Conservation (phyloP, 1,140 invertebrate species). For the Globodera rostochiensis region DNA sequence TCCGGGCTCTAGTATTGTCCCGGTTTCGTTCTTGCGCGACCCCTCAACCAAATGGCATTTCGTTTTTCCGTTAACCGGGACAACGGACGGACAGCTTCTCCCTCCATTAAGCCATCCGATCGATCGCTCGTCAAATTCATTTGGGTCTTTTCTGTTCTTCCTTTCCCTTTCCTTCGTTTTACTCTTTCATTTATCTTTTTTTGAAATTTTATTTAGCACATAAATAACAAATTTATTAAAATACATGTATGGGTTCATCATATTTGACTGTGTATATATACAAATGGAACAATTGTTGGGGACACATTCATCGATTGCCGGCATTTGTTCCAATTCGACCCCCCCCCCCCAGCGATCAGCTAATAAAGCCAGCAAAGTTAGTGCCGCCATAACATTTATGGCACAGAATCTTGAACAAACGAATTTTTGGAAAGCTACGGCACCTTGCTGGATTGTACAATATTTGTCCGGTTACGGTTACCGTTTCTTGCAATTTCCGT, state of each 20-base stretch:
- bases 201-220: not conserved
- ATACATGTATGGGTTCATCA: too few species aligned
- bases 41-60: not conserved
- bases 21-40: not conserved
- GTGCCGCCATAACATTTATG: too few species aligned
- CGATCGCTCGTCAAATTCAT: not conserved
- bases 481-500: not conserved
- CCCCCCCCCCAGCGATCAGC: too few species aligned
- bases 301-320: too few species aligned
- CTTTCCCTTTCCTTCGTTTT: not conserved
- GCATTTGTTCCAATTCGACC: too few species aligned
- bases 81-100: not conserved
- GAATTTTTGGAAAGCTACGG: not conserved
- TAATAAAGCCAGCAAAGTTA: too few species aligned
- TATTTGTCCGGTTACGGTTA: not conserved
- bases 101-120: not conserved
- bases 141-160: not conserved
- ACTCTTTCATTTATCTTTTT: not conserved
- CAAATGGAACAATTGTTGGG: too few species aligned
- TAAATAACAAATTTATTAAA: too few species aligned
- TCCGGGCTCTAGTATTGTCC: too few species aligned
- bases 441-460: not conserved
- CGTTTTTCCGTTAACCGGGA: not conserved
- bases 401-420: not conserved
- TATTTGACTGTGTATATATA: too few species aligned